These are phyloP conservation scores for Colinus virginianus DNA, from an alignment of 2,113 vertebrate genomes.

Conservation along the genomic window DNA sequence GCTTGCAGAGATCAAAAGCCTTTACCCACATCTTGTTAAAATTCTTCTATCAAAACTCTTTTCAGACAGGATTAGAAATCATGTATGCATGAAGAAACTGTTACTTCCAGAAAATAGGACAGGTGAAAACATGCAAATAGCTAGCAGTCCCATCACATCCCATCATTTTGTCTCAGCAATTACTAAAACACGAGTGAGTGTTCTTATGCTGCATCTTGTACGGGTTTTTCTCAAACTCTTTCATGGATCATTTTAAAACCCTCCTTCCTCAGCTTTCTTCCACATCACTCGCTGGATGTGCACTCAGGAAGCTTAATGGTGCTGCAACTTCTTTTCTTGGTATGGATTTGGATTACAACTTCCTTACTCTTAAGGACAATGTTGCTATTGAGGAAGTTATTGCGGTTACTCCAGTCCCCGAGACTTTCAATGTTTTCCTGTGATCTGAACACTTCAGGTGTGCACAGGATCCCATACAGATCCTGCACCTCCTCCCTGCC, in stretches of 20 bases:
- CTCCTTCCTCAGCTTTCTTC: background rate
- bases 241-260: background rate
- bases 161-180: background rate
- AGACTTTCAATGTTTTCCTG: conserved; percentile 26
- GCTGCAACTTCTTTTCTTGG: background rate
- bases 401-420: background rate
- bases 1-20: background rate
- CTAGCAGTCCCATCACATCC: background rate
- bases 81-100: background rate
- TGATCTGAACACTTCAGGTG: background rate
- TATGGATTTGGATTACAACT: background rate
- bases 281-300: fast-evolving
- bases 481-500: background rate
- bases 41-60: background rate
- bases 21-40: background rate
- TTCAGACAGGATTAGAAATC: background rate
- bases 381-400: conserved; percentile 11
- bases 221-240: background rate
- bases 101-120: background rate
- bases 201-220: background rate
- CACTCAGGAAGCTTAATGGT: background rate
- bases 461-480: background rate
- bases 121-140: background rate
- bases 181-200: background rate
- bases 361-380: background rate